Evolutionary conservation across 2,888 invertebrate species (phyloP), one percentile per base, ranked within the genome.

Genomic region (Epistrophe grossulariae): DNA sequence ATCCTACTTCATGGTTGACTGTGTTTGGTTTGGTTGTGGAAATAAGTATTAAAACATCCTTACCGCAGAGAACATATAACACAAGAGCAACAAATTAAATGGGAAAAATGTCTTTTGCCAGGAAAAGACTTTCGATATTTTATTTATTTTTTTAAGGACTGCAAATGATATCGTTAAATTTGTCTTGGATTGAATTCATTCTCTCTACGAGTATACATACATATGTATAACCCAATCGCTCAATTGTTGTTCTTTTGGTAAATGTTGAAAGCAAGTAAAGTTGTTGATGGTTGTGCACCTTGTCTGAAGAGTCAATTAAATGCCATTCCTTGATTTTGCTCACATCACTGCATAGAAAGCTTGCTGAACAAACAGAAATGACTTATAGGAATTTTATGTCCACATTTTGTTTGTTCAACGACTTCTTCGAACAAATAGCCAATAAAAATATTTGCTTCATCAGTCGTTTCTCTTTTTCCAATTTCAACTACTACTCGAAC

Each of bases 251-350:
- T 64, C n/a, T 15, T 2, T 9, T 45, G 28, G 28, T 45, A 31
- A 43, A 45, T 64, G 64, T 64, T 64, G 28, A 28, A 45, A 45
- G 28, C 28, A 28, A 31, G 45, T 45, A 24, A 24, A 9, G 28
- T 28, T 45, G 62, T 24, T 45, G 62, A 43, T 35, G 59, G 17
- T 28, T 64, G 48, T 66, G 48, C 66, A 66, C 31, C 45, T 50
- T 68, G 68, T 50, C 68, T 50, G 19, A 50, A 50, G 68, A 50
- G 68, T 68, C 50, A 68, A 68, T 68, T 68, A 68, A 50, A 68
- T 35, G 50, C 8, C 50, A 68, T 50, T 50, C 9, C 50, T 13
- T 66, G 31, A 48, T 11, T 66, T 66, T 31, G 19, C 28, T 66
- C 66, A 48, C 48, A 15, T 19, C 17, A 11, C 1, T 7, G 8